phyloP scores from a whole-genome alignment of 92 coral and sea anemone genomes.

The Hydrozoanthus gracilis region DNA sequence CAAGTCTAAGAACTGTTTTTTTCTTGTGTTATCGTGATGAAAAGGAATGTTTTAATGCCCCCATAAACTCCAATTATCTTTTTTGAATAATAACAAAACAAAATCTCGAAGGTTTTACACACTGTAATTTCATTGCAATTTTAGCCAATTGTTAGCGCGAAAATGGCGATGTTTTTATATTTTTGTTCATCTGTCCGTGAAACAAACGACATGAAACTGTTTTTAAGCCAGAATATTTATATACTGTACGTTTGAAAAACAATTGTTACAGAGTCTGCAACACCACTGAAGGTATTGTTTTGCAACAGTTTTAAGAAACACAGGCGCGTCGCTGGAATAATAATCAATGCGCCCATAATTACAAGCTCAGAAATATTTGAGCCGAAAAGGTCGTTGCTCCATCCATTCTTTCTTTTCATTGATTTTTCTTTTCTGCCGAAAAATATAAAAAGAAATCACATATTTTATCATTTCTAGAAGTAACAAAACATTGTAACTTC shows the following conservation, averaged over 20 bases:
- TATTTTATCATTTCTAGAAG: no score
- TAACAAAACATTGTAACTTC: no score
- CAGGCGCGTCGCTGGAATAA: not conserved
- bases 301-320: not conserved
- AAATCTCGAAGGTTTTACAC: not conserved
- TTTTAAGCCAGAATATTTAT: not conserved
- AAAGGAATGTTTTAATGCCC: constrained; percentile 7
- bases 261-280: not conserved
- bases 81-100: not conserved
- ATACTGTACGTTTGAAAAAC: not conserved
- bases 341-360: not conserved
- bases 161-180: constrained; percentile 3
- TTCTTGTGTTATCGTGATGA: not conserved
- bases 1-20: not conserved
- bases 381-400: no score
- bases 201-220: not conserved
- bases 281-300: not conserved
- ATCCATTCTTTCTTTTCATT: not conserved
- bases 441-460: no score
- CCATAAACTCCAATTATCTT: constrained; percentile 24
- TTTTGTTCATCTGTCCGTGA: not conserved
- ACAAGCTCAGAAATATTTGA: not conserved
- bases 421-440: not conserved
- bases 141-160: not conserved
- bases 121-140: not conserved